Base-by-base conservation (phyloP, 2,113 vertebrate genomes). In the Chiloscyllium plagiosum region DNA sequence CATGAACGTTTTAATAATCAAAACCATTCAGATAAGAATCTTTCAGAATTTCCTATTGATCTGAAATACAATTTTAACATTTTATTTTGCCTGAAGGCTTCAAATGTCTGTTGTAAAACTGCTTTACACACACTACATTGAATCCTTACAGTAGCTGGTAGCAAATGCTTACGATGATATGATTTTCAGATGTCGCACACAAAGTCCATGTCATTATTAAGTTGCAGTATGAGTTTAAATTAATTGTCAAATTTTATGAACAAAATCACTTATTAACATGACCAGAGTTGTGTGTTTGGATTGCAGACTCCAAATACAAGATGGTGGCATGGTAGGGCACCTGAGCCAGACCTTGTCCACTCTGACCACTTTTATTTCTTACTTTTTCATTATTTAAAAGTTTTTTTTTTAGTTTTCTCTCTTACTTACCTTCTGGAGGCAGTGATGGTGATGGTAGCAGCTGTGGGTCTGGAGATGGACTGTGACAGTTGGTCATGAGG, bases 1-100 rank as follows among this genome's bases (percentile, higher is more conserved):
- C 52, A 12, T 95, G 94, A 95, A 95, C 69, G 52, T 76, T 76
- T 95, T 47, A 95, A 95, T 95, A 95, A 76, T 95, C 76, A 50
- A 76, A 72, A 72, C 12, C 47, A 47, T 52, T 52, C 68, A 76
- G 69, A 42, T 68, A 76, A 95, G 94, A 76, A 95, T 33, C 72
- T 95, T 95, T 33, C 69, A 76, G 47, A 50, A 95, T 13, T 47
- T 95, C 69, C 72, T 10, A 26, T 15, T 52, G 42, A 47, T 50
- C 72, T 95, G 72, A 95, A 70, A 95, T 76, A 19, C 24, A 95
- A 72, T 52, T 17, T 33, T 95, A 70, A 72, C 93, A 95, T 95
- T 37, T 94, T 94, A 47, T 47, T 37, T 94, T 52, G 94, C 47
- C 94, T 95, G 69, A 50, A 95, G 94, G 94, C 10, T 52, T 33